phyloP scores from a whole-genome alignment of 1,140 invertebrate genomes.

The Riptortus pedestris region DNA sequence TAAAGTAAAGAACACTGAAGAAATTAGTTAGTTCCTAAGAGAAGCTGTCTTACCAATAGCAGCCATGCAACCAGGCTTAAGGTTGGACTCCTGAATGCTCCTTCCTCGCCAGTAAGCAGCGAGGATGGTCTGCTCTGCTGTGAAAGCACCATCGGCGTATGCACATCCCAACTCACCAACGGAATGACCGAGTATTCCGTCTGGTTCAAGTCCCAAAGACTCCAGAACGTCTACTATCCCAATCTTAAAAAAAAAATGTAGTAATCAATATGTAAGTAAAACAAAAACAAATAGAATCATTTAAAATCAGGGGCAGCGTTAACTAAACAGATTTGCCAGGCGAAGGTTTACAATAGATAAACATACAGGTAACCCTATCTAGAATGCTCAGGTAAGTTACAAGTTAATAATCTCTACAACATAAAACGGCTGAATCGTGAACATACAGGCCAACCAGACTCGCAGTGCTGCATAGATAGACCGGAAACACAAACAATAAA shows the following conservation, averaged over 20 bases:
- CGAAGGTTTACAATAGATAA: too few species aligned
- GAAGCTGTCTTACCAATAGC: conserved; percentile 46
- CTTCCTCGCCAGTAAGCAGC: conserved; percentile 86
- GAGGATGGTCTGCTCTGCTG: conserved; percentile 81
- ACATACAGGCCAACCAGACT: too few species aligned
- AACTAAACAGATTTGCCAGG: too few species aligned
- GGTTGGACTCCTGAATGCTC: conserved; percentile 67
- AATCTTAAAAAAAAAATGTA: conserved; percentile 43
- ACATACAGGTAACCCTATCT: too few species aligned
- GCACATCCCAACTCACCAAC: conserved; percentile 91
- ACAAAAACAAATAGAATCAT: too few species aligned
- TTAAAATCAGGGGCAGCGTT: too few species aligned
- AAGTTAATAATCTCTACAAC: too few species aligned
- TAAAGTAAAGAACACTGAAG: neutral
- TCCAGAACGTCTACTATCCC: conserved; percentile 77
- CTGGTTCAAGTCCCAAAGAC: conserved; percentile 65
- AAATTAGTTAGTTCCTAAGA: too few species aligned
- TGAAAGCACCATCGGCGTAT: conserved; percentile 91
- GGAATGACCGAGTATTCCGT: conserved; percentile 92
- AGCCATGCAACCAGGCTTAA: conserved; percentile 46
- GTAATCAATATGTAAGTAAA: neutral
- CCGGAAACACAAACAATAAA: too few species aligned
- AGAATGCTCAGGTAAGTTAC: too few species aligned
- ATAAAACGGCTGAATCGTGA: too few species aligned
- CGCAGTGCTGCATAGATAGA: too few species aligned